Base-by-base conservation (phyloP, 2,113 vertebrate genomes). In the Axis porcinus region DNA sequence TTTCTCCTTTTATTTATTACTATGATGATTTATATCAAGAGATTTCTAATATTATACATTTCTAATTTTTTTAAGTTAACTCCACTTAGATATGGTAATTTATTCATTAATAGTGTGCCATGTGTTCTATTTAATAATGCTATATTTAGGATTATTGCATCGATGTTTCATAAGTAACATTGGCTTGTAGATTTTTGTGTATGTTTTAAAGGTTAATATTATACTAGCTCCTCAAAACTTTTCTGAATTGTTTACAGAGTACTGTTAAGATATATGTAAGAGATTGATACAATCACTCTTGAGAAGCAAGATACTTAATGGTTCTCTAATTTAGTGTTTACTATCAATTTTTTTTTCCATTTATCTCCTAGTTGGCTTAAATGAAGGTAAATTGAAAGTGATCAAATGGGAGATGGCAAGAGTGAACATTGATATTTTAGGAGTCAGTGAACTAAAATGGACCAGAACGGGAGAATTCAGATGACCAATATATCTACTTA, bases 71-170 rank as follows among this genome's bases (percentile, higher is more conserved):
- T 76, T 45, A 55, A 70, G 12, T 92, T 92, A 86, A 76, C 21
- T 58, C 45, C 25, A 55, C 33, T 64, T 89, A 57, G 21, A 57
- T 21, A 50, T n/a, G 30, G 15, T 67, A 28, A 90, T 83, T 81
- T 36, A 33, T 93, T 94, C 12, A 52, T 94, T 96, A 70, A 36
- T 10, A 78, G 0, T 83, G n/a, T 76, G 27, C 12, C 36, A 5
- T 67, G 4, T 89, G 57, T 81, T 92, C 45, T 84, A 30, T 82
- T 90, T 83, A 60, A 28, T 92, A 15, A 93, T 91, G 19, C 50
- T 97, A 91, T 91, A 88, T 83, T 74, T 94, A 88, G 33, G 28
- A 76, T 87, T 52, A 87, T 81, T 93, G 7, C 12, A 76, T 57
- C 83, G 36, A 57, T 91, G 55, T 57, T 91, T 92, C 10, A 30